Evolutionary conservation across 2,888 invertebrate genomes (phyloP).

Genomic region (Crocallis elinguaria): DNA sequence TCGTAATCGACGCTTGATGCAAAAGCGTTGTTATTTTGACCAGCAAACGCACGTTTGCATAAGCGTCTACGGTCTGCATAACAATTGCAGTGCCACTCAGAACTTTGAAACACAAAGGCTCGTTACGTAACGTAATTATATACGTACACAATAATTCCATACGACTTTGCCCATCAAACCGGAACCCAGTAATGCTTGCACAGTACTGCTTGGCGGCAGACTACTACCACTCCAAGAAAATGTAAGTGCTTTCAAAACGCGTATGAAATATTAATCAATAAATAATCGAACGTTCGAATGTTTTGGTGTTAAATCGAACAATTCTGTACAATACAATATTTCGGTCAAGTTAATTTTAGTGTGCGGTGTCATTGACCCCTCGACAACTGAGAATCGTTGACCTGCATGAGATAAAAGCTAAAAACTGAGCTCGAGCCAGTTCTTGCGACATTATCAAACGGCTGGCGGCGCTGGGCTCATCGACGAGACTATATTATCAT

Average conservation of each 20-base stretch:
- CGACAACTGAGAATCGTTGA: slow-evolving; percentile 54
- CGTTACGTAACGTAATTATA: too few relatives aligned
- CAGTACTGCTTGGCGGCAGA: too few relatives aligned
- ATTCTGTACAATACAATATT: slow-evolving; percentile 36
- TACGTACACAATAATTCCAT: too few relatives aligned
- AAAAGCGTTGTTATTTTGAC: too few relatives aligned
- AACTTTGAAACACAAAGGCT: too few relatives aligned
- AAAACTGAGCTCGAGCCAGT: slow-evolving; percentile 52
- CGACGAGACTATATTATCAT: slow-evolving; percentile 5
- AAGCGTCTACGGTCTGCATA: too few relatives aligned
- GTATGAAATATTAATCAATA: neutral
- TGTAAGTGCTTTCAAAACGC: neutral
- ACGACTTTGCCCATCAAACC: too few relatives aligned
- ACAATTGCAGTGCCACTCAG: too few relatives aligned
- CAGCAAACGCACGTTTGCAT: too few relatives aligned
- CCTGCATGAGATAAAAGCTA: slow-evolving; percentile 61
- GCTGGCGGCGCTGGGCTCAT: slow-evolving; percentile 14
- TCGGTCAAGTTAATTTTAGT: slow-evolving; percentile 58
- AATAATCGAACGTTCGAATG: too few relatives aligned
- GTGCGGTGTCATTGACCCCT: slow-evolving; percentile 55
- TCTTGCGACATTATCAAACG: slow-evolving; percentile 46
- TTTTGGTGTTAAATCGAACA: slow-evolving; percentile 43
- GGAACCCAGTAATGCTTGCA: too few relatives aligned
- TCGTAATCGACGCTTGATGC: too few relatives aligned
- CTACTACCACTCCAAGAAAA: neutral